Evolutionary conservation across 2,888 invertebrate genomes (phyloP), one percentile per base, ranked within the genome.

Genomic region (Tipula confusa): DNA sequence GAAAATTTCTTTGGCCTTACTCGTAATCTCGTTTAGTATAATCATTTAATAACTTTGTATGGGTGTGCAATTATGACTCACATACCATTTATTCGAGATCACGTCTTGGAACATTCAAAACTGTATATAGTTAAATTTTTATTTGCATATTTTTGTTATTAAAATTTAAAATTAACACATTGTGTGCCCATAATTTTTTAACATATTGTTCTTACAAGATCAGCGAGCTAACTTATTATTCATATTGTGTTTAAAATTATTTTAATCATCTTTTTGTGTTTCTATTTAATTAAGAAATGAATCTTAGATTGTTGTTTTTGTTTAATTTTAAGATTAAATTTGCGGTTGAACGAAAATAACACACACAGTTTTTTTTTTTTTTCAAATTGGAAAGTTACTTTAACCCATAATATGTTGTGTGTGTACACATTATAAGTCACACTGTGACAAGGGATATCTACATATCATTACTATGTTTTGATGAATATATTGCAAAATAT

Each of bases 111-210:
- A 64, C 64, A 24, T n/a, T 64, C 24, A 2, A 64, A 64, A 24
- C 24, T 15, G 43, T 43, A 15, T 15, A 15, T 64, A n/a, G n/a
- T n/a, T n/a, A n/a, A n/a, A n/a, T 64, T 24, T n/a, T 24, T 9
- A 64, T 64, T 64, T 64, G 64, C 64, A 64, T 64, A 64, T 24
- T 64, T 64, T 24, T 64, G 64, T 64, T 64, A n/a, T n/a, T n/a
- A n/a, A n/a, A n/a, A n/a, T n/a, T n/a, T n/a, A 24, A 24, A 24
- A 9, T 24, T 43, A 43, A 43, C 43, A 43, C 43, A 43, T n/a
- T 43, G 2, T 1, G 43, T 43, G 43, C n/a, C 13, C 43, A 43
- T 43, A 15, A 15, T 43, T n/a, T n/a, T 24, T 11, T 64, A 64
- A 24, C 24, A 9, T 64, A 9, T 13, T 38, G 13, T 38, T 38